Evolutionary conservation across 2,797 vertebrate genomes (phyloP), one percentile per base, ranked within the genome.

Genomic region (Onychomys arenicola): DNA sequence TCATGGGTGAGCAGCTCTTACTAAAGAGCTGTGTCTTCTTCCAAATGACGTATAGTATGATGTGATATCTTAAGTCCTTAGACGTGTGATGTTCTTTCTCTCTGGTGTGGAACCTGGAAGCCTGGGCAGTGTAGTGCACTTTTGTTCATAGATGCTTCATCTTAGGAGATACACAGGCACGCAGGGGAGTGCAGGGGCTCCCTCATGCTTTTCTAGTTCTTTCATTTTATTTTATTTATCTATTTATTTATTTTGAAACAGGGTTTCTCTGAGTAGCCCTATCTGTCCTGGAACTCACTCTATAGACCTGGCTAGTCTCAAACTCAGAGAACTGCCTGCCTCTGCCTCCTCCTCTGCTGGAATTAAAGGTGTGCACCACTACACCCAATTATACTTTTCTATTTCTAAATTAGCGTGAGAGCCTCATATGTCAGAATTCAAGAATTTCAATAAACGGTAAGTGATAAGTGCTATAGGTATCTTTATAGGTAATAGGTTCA

Each of bases 1-100:
- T 97, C 97, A 93, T 34, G 95, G 91, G 59, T 96, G 94, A 95
- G 65, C 19, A 81, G 93, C 84, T 97, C 52, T 94, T 96, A 90
- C 91, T 86, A 65, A 86, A 90, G 67, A 96, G 81, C 63, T 92
- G 11, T 89, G 86, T 95, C 92, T 97, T 96, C 78, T 91, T 91
- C 89, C 78, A 46, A 65, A 75, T 96, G 96, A 96, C 96, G 23
- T 76, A 96, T 87, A 61, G 75, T 78, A 6, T 43, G 90, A 78
- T 65, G 81, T 95, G 78, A 21, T 55, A 0, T 80, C 55, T 76
- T 82, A 65, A 16, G 19, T 93, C 84, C 96, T 61, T 27, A 92
- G 95, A 89, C 77, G 65, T 40, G 76, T 76, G 73, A 4, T 95
- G 57, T 67, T 43, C 83, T 96, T 52, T 69, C 63, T 84, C 46